Percentiles rank a stretch among this genome's conserved stretches.
Conservation (phyloP, 2,797 vertebrate genomes). For the Eremophila alpestris region DNA sequence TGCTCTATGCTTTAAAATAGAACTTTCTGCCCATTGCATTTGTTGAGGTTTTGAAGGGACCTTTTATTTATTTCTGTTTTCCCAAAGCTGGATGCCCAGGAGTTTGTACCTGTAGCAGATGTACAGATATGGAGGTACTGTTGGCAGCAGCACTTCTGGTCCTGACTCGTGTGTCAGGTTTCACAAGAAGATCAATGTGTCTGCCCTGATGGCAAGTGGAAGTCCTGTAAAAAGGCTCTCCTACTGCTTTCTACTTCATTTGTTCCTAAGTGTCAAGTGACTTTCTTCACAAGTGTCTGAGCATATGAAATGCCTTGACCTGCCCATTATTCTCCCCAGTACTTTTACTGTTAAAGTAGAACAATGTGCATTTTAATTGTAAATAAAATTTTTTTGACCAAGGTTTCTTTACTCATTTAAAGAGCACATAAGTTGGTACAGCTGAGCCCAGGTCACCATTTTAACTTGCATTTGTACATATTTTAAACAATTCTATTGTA, state of each 20-base stretch:
- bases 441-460: background rate
- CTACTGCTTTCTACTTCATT: background rate
- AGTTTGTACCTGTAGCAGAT: background rate
- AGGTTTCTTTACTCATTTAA: background rate
- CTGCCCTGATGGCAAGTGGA: background rate
- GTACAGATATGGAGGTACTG: background rate
- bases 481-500: background rate
- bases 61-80: background rate
- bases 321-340: background rate
- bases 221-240: background rate
- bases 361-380: background rate
- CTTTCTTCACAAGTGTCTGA: background rate
- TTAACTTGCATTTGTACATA: background rate
- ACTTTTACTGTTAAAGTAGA: background rate
- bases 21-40: background rate
- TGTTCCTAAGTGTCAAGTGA: background rate
- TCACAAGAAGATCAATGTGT: accelerated
- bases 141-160: background rate
- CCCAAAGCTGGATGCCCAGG: background rate
- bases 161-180: background rate
- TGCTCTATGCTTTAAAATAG: background rate
- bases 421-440: background rate
- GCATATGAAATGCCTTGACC: background rate
- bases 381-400: background rate
- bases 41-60: background rate